Base-by-base conservation (phyloP, 1,140 invertebrate genomes). In the Penaeus indicus region DNA sequence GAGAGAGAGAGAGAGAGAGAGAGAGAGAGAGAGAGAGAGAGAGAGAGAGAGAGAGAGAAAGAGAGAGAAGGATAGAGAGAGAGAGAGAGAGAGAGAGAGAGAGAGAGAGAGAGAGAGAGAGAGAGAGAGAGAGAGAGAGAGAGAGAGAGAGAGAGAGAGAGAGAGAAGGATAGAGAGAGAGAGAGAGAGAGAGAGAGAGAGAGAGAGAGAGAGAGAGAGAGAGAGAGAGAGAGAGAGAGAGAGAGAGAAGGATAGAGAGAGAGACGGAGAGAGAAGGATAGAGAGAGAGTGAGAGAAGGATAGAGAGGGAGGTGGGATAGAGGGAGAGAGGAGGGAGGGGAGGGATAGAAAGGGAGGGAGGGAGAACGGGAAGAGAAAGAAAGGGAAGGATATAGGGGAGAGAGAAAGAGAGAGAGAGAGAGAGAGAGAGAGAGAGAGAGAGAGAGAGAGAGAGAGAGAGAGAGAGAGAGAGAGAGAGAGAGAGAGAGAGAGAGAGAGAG, bases 91-190 rank as follows among this genome's bases (percentile, higher is more conserved):
- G n/a, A 22, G 64, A 67, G 64, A 67, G 64, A 77, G 21, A 77
- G 25, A 77, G 25, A 27, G 72, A 27, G 72, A 77, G 72, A 22
- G 72, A 77, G 72, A 27, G 72, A 77, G 72, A 77, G 72, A 77
- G 32, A 42, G n/a, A 75, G n/a, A 75, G 72, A 75, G n/a, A 21
- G 16, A 75, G 16, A 21, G n/a, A 75, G n/a, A 25, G 18, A 75
- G 72, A 75, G 72, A 75, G 72, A 75, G 72, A 75, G 72, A 75
- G 72, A 75, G 72, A 75, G 72, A 75, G 72, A 75, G 72, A 75
- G 72, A 75, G 72, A 75, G 72, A 75, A 19, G 21, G 72, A 75
- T 5, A 75, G 47, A 54, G 13, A 54, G 47, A 54, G 8, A 54
- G 8, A 54, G 8, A 54, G 47, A 54, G 47, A 54, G 47, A 54